A percentile compares a stretch with the other conserved stretches of the same genome.
Conservation (phyloP, 2,113 vertebrate species). For the Aramus guarauna region DNA sequence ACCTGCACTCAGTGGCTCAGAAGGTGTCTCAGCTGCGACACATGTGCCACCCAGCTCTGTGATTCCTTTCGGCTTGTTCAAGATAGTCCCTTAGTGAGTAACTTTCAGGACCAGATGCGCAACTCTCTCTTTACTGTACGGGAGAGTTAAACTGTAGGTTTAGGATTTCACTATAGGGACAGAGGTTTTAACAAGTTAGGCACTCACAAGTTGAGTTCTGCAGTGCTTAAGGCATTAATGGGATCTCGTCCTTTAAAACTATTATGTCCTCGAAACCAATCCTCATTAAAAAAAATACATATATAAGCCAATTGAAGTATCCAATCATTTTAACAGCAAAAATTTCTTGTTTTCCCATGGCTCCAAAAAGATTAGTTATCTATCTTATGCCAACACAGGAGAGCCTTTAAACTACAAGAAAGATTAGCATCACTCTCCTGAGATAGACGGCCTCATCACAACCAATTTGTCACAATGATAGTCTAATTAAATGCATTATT, state of each 20-base stretch:
- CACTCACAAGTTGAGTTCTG: not conserved
- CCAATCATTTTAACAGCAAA: not conserved
- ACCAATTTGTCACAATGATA: constrained; percentile 71
- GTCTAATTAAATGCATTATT: constrained; percentile 75
- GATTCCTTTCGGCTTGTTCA: not conserved
- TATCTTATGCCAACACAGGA: constrained; percentile 24
- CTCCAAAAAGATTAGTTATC: not conserved
- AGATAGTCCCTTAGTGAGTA: not conserved
- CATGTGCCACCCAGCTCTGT: rapidly evolving
- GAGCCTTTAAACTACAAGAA: constrained; percentile 59
- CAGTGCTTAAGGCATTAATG: not conserved
- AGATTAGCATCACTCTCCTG: constrained; percentile 65
- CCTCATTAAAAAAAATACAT: not conserved
- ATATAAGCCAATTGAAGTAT: not conserved
- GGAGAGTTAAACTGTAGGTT: not conserved
- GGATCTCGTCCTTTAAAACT: not conserved
- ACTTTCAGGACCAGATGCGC: not conserved
- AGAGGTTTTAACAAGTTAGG: not conserved
- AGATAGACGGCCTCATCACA: constrained; percentile 65
- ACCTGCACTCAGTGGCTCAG: not conserved
- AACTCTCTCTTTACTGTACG: not conserved
- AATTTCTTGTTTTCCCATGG: not conserved
- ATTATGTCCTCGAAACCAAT: not conserved
- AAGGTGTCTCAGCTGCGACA: not conserved
- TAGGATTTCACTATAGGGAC: not conserved